Conservation (phyloP, 2,888 invertebrate genomes). For the Asteroscopus sphinx region DNA sequence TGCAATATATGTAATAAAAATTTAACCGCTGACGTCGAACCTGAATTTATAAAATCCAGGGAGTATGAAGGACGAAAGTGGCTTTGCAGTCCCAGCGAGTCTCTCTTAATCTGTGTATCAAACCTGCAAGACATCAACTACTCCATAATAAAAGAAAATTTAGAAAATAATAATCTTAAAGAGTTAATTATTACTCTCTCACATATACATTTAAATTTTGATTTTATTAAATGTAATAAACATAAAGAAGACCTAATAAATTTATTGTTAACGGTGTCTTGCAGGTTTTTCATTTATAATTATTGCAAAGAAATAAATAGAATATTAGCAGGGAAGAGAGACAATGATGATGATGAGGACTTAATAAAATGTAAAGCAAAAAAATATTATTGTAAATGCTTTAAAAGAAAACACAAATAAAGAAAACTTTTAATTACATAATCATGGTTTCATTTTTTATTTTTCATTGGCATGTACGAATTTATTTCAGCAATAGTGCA, state of each 20-base stretch:
- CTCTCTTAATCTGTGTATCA: constrained; percentile 2
- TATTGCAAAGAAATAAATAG: neutral
- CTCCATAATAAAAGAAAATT: constrained; percentile 1
- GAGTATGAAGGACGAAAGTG: neutral
- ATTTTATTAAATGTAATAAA: neutral
- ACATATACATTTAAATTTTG: neutral
- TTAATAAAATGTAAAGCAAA: neutral
- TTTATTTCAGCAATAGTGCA: no score
- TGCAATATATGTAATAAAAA: no score
- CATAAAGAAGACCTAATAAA: neutral
- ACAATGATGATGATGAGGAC: constrained; percentile 2
- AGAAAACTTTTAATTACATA: no score
- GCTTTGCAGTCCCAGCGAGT: constrained; percentile 6
- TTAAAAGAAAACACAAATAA: no score
- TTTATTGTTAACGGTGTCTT: neutral
- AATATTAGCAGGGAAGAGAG: neutral
- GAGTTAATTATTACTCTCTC: neutral
- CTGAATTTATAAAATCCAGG: neutral
- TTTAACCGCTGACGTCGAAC: no score
- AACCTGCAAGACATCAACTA: constrained; percentile 5
- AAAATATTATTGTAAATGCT: neutral
- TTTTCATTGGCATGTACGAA: no score
- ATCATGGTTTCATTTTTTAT: no score
- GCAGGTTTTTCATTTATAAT: constrained; percentile 1
- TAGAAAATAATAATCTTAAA: neutral